phyloP scores from a whole-genome alignment of 2,888 invertebrate genomes.

The Cartodere bifasciata region DNA sequence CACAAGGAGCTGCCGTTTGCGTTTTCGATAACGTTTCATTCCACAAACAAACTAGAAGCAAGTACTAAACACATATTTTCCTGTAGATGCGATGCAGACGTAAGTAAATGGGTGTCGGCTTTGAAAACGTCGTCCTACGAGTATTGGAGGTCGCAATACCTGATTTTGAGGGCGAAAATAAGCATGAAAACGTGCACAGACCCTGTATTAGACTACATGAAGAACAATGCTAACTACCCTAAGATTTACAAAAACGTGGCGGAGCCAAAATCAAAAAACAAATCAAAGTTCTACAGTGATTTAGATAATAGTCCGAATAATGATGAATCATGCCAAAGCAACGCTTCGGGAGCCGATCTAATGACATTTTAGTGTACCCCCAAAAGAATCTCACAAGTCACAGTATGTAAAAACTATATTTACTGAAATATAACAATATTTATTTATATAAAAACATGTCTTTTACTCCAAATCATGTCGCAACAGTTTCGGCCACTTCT shows the following conservation, averaged over 20 bases:
- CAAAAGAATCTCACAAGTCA: too few relatives aligned
- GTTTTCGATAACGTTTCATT: conserved; percentile 52
- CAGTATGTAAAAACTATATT: too few relatives aligned
- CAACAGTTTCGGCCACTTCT: too few relatives aligned
- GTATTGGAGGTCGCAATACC: conserved; percentile 49
- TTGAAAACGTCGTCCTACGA: conserved; percentile 60
- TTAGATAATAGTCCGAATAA: too few relatives aligned
- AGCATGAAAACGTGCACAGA: conserved; percentile 55
- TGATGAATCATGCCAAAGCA: too few relatives aligned
- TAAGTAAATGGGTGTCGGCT: conserved; percentile 57
- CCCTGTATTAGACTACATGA: conserved; percentile 29
- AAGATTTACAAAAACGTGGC: conserved; percentile 16
- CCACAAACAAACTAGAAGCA: conserved; percentile 45
- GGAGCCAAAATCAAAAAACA: conserved; percentile 17
- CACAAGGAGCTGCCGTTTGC: conserved; percentile 54
- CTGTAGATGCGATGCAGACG: conserved; percentile 55
- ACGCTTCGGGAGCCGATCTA: too few relatives aligned
- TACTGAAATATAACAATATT: too few relatives aligned
- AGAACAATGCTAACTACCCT: conserved; percentile 18
- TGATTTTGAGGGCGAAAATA: conserved; percentile 52
- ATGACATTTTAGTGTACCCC: too few relatives aligned
- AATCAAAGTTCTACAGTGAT: too few relatives aligned
- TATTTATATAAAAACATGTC: too few relatives aligned
- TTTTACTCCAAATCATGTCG: too few relatives aligned
- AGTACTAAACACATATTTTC: conserved; percentile 52